Percentiles rank a stretch among this genome's conserved stretches.
Conservation (phyloP, 2,797 vertebrate species). For the Onychomys leucogaster region DNA sequence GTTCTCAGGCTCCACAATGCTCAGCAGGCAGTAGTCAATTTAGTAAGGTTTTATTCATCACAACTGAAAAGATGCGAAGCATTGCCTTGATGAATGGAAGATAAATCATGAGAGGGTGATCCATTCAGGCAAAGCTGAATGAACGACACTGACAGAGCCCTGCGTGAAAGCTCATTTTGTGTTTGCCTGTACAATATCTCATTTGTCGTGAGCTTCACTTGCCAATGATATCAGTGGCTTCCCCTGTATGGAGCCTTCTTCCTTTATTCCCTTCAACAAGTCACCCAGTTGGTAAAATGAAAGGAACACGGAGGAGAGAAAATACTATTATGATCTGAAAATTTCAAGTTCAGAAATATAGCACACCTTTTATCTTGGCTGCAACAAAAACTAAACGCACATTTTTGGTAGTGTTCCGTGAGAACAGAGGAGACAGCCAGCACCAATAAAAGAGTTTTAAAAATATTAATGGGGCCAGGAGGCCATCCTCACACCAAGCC, state of each 20-base stretch:
- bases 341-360: conserved; percentile 82
- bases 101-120: conserved; percentile 88
- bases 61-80: conserved; percentile 85
- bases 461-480: conserved; percentile 20
- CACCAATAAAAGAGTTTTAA: neutral
- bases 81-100: conserved; percentile 89
- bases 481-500: neutral
- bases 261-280: conserved; percentile 86
- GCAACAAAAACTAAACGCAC: conserved; percentile 67
- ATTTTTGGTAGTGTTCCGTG: conserved; percentile 60
- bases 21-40: conserved; percentile 89
- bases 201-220: conserved; percentile 83
- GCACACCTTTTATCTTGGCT: conserved; percentile 78
- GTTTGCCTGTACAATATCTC: conserved; percentile 86
- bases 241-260: conserved; percentile 81
- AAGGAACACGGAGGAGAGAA: conserved; percentile 79
- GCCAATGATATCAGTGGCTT: conserved; percentile 85
- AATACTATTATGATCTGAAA: conserved; percentile 82
- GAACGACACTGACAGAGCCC: conserved; percentile 84
- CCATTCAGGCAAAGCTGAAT: conserved; percentile 88
- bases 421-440: conserved; percentile 61
- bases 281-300: conserved; percentile 80
- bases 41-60: conserved; percentile 88
- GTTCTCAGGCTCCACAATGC: conserved; percentile 87
- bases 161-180: conserved; percentile 88